Evolutionary conservation across 2,888 invertebrate species (phyloP), one percentile per base, ranked within the genome.

Genomic region (Xestoiulus laeticollis): DNA sequence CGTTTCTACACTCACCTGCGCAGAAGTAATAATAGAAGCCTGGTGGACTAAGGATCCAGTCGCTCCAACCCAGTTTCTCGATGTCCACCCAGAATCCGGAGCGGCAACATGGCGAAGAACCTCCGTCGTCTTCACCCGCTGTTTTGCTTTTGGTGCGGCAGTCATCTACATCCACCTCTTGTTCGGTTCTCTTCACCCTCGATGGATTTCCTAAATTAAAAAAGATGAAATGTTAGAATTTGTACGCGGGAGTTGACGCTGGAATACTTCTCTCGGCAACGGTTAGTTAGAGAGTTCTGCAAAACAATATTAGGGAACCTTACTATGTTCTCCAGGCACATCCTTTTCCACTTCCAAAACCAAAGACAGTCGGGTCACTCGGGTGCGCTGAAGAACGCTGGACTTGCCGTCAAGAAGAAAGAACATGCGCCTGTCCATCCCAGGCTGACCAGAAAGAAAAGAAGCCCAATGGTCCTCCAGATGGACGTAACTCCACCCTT

Each of bases 31-130:
- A 87, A 16, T 43, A 22, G 30, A 87, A 83, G 1, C 83, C 84
- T 8, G 16, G 6, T n/a, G 87, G 87, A 26, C 44, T 43, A 10
- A 87, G 14, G 82, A 87, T 87, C 87, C 87, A 87, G n/a, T 87
- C 83, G 16, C 26, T 26, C 43, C 44, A 87, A 12, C 87, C 87
- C 19, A 87, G n/a, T 4, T 82, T 14, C 4, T n/a, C 19, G 19
- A 87, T 26, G 44, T 87, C 26, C n/a, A 87, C 44, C 87, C 83
- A 87, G 83, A 87, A 87, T 2, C 43, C 83, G 0, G n/a, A n/a
- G 22, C 87, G 82, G 32, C 87, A 83, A 32, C 87, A 87, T 33
- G 8, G 16, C 10, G 38, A 33, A 0, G 84, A 14, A 43, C 16
- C 26, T 16, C 38, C 26, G 12, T 16, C 16, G 8, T 10, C 16